Percentiles rank a stretch among this genome's conserved stretches.
phyloP scores from a whole-genome alignment of 1,140 invertebrate genomes.

The Akabosia matsudoensis region DNA sequence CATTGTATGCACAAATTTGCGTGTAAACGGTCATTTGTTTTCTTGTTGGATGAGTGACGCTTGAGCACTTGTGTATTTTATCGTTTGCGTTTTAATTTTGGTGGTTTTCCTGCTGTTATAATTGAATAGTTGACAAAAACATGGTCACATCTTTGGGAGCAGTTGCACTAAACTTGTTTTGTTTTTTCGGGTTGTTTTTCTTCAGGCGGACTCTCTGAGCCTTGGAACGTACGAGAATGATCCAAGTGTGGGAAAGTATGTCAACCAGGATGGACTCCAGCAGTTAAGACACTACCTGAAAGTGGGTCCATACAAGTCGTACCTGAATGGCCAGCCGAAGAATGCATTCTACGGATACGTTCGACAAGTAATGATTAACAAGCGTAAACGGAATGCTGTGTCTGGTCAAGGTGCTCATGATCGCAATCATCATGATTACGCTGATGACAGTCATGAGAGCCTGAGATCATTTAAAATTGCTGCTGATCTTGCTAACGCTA shows the following conservation, averaged over 20 bases:
- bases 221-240: constrained; percentile 45
- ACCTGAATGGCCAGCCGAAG: constrained; percentile 12
- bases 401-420: not conserved
- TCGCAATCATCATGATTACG: not conserved
- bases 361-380: constrained; percentile 46
- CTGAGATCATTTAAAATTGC: constrained; percentile 9
- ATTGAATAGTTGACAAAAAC: too few species aligned
- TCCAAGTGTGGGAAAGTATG: constrained; percentile 46
- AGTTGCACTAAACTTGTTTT: too few species aligned
- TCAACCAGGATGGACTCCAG: constrained; percentile 48
- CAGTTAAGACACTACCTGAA: constrained; percentile 46
- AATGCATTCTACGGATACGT: constrained; percentile 47
- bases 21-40: too few species aligned
- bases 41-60: too few species aligned
- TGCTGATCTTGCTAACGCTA: not conserved
- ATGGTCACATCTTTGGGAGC: too few species aligned
- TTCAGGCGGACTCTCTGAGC: constrained; percentile 37
- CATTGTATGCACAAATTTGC: too few species aligned
- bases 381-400: constrained; percentile 33
- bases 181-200: not conserved
- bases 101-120: too few species aligned
- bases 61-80: too few species aligned
- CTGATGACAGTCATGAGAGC: not conserved
- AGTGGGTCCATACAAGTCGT: constrained; percentile 43
- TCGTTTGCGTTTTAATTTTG: too few species aligned